Evolutionary conservation across 1,140 invertebrate species (phyloP), one percentile per base, ranked within the genome.

Genomic region (Portunus trituberculatus): DNA sequence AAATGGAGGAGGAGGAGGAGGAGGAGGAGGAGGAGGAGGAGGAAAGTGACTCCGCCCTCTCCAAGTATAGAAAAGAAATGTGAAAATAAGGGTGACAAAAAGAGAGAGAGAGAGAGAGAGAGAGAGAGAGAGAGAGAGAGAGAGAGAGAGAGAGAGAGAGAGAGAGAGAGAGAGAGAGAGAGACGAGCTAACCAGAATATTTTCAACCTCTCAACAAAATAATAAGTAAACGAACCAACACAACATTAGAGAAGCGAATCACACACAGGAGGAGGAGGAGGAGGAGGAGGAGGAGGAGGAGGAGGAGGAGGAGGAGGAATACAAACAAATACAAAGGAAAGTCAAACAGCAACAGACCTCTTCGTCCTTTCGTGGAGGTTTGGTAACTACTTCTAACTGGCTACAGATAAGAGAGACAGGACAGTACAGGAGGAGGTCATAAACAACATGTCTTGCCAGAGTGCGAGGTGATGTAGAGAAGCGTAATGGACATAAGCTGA

Each of bases 131-230:
- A 31, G 46, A 88, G 59, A 31, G 59, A 31, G 29, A 52, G 90
- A 59, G 90, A 32, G 31, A 59, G 59, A 59, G 52, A 92, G 90
- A 31, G 90, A 92, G 59, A 59, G 45, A 59, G 59, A 52, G 25
- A 59, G 59, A n/a, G 45, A 59, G 46, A 59, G 28, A 76, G 59
- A 59, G 90, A 31, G 52, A 32, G 90, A 59, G 12, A 32, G 90
- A 59, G 90, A 32, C 29, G 48, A 48, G 39, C 87, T 45, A 52
- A 52, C n/a, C n/a, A n/a, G n/a, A n/a, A n/a, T 39, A 88, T 32
- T 25, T 29, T 29, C 31, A 88, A n/a, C n/a, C n/a, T n/a, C n/a
- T 39, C 52, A 4, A 59, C 8, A 59, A 14, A 59, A 59, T 10
- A 12, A 14, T 59, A 59, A 59, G 1, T 59, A 39, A 59, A 59